phyloP scores from a whole-genome alignment of 2,113 vertebrate genomes.

The Phyllostomus hastatus region DNA sequence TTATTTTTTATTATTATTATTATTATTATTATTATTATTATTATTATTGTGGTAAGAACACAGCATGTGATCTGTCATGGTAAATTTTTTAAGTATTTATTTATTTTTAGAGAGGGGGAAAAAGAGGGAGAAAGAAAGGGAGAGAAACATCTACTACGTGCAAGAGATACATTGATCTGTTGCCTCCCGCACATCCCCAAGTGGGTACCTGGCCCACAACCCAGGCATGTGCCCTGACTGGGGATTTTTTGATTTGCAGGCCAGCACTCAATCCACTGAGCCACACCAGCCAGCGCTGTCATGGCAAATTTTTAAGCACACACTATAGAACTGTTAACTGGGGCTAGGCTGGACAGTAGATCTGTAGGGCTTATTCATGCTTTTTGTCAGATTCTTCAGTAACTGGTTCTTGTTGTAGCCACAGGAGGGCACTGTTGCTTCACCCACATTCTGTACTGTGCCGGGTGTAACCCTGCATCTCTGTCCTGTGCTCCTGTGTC shows the following conservation, averaged over 20 bases:
- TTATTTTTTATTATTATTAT: too few species aligned
- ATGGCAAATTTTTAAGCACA: not conserved
- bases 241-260: too few species aligned
- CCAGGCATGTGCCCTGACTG: too few species aligned
- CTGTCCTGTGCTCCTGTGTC: accelerated
- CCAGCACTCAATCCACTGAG: too few species aligned
- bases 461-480: accelerated
- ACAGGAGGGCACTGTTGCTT: constrained; percentile 41
- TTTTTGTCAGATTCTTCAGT: not conserved
- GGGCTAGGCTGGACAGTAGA: accelerated
- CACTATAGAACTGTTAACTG: not conserved
- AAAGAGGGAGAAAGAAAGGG: too few species aligned
- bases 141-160: too few species aligned
- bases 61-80: not conserved
- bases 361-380: not conserved
- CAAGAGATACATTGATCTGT: too few species aligned
- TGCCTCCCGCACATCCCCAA: too few species aligned
- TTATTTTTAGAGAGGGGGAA: too few species aligned
- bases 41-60: not conserved
- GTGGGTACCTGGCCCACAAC: too few species aligned
- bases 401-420: not conserved
- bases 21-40: not conserved
- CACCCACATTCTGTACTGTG: not conserved
- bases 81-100: not conserved
- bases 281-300: too few species aligned